These are phyloP conservation scores for Corydoras maculifer DNA, from an alignment of 2,113 vertebrate species.

Conservation along the genomic window DNA sequence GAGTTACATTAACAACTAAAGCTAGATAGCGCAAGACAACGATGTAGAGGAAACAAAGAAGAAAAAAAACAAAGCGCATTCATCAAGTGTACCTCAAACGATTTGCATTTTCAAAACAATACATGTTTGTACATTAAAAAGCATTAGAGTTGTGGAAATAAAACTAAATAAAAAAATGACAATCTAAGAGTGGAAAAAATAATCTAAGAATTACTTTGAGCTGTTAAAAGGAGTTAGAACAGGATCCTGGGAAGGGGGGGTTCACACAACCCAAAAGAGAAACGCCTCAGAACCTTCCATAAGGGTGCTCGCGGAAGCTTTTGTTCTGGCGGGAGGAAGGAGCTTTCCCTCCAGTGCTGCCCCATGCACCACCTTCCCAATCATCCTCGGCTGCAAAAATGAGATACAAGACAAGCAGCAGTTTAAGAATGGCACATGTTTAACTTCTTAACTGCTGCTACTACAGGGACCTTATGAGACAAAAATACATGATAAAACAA, in stretches of 20 bases:
- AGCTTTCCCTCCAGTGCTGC: constrained; percentile 70
- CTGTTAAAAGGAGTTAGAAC: constrained; percentile 84
- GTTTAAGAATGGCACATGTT: too few species aligned
- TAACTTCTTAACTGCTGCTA: too few species aligned
- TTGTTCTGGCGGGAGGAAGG: constrained; percentile 75
- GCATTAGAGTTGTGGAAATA: constrained; percentile 10
- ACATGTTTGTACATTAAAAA: constrained; percentile 12
- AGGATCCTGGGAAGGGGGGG: constrained; percentile 77
- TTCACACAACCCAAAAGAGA: constrained; percentile 65
- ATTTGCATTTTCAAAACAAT: constrained; percentile 44
- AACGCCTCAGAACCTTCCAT: constrained; percentile 83
- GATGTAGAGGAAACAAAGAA: constrained; percentile 52
- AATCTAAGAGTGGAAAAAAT: constrained; percentile 45
- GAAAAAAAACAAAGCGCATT: constrained; percentile 34
- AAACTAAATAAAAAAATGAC: constrained; percentile 34
- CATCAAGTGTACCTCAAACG: constrained; percentile 21
- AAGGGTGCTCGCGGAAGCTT: constrained; percentile 89
- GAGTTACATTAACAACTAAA: not conserved
- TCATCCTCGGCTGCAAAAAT: constrained; percentile 78
- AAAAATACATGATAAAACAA: too few species aligned
- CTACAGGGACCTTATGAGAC: too few species aligned
- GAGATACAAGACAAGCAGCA: too few species aligned
- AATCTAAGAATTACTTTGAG: constrained; percentile 91
- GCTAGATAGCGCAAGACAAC: constrained; percentile 34
- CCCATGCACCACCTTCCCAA: constrained; percentile 81